Base-by-base conservation (phyloP, 2,888 invertebrate species). In the Iphiclides podalirius region DNA sequence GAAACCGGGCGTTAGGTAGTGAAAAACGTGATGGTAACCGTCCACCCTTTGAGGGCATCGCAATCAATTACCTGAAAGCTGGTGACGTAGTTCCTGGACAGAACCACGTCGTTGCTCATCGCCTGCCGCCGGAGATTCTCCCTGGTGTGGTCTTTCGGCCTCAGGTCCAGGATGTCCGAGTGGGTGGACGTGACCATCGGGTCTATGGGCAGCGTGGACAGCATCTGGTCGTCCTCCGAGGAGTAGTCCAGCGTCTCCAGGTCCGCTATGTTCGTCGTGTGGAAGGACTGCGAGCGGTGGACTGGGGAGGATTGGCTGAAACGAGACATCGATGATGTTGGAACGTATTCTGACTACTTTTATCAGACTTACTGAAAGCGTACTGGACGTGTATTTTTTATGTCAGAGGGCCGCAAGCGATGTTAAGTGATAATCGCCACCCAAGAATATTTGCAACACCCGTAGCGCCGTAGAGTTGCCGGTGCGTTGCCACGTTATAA, bases 261-360 rank as follows among this genome's bases (percentile, higher is more conserved):
- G 17, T 80, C 81, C 0, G 78, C 77, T 20, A 85, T 80, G 68
- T 81, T 83, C 41, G 81, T 83, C 0, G 82, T 82, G 72, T 89
- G 88, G 82, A 89, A 89, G 6, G 89, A 89, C 47, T 89, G 87
- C 0, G 89, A 88, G 9, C 89, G 79, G 64, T 89, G 89, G 8
- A 89, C 89, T 0, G 89, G 89, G 0, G 89, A 89, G 0, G 89
- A 89, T 58, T 89, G 85, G 60, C 89, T 89, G 79, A 1, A 70
- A 72, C 13, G 15, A 28, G n/a, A 20, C 3, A 4, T 20, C 20
- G 3, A 20, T 20, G 3, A 20, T 20, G 6, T 20, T 4, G 20
- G 20, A 20, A 20, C 20, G 6, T 20, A 6, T 4, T 3, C 20
- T 6, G 6, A 20, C 3, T 20, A 20, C 6, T 4, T 20, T 20